Base-by-base conservation (phyloP, 2,888 invertebrate species). In the Coelinius sp. region DNA sequence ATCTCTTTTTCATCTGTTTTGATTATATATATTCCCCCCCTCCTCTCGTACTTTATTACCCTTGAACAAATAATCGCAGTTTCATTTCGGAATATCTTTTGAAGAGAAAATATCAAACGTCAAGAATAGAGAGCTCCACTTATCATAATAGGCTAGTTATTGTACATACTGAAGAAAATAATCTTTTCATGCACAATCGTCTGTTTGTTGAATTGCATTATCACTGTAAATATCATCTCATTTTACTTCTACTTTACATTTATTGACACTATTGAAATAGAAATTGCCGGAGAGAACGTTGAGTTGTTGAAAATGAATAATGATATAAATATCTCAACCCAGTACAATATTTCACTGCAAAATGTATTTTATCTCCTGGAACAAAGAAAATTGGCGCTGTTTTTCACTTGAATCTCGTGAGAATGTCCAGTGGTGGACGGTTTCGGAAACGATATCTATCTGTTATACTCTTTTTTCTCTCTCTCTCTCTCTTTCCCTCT, bases 71-170 rank as follows among this genome's bases (percentile, higher is more conserved):
- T 72, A 74, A 62, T 56, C 71, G 65, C 70, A 24, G 53, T 25
- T 25, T 68, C 25, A 68, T 68, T 46, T 69, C 53, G 52, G n/a
- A 62, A 64, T 64, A 70, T 73, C 72, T 67, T 73, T 73, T 62
- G 69, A 76, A 75, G 71, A 69, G 68, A 73, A 73, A 73, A 75
- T 76, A 73, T 76, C 72, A 73, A 76, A 75, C 62, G 69, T 70
- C 68, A 62, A 59, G 49, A 27, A 12, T n/a, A 65, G 25, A 31
- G 8, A 31, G 35, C 46, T 3, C 8, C 46, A 49, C 8, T 49
- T 49, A 1, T 2, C 46, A 20, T 49, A 8, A 49, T 49, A 49
- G 4, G 20, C 17, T n/a, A 20, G 20, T 49, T 49, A 4, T 14
- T 49, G 8, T 4, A n/a, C 20, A 49, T 10, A 20, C 20, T 5